Base-by-base conservation (phyloP, 2,888 invertebrate species). In the Imbricaverruca yamaguchii region DNA sequence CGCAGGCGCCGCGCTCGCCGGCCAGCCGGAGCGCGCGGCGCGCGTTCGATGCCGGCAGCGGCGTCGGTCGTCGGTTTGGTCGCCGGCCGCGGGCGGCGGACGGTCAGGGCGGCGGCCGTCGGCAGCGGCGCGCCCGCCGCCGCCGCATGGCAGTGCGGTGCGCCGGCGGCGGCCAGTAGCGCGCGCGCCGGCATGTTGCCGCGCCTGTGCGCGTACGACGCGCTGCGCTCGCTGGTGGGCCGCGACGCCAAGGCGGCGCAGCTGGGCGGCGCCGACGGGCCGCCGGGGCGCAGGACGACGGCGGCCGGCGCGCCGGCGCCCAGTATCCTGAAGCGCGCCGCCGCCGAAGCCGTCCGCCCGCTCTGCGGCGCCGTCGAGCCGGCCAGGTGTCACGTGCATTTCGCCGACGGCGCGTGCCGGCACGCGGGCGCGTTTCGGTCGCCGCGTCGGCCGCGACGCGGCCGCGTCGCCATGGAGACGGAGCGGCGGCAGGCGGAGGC, bases 351-450 rank as follows among this genome's bases (percentile, higher is more conserved):
- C 9, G n/a, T 23, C 8, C 23, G n/a, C 11, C 67, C 23, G 67
- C 67, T 25, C 67, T 67, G 67, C 25, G 67, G 23, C 67, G 67
- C 67, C 67, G 25, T 11, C 25, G 67, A 67, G 67, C 67, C 67
- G 67, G 67, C 23, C 25, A 67, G 23, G 23, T 23, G 67, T 13
- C 67, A 25, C 67, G 67, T 67, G 25, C 67, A 67, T 23, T 67
- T 67, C 67, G 67, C 23, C 10, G 67, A 67, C 23, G 25, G 67
- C 67, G 11, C 23, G 25, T 25, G 67, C 12, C 23, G 4, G 23
- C 10, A 25, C 23, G 6, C 63, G 9, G 63, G 21, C 21, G 3
- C 67, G 67, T 25, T 23, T 21, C 67, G 67, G 12, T 0, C n/a
- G 67, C 67, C 67, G 23, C 67, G 67, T 8, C 67, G 67, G 11